Conservation (phyloP, 2,888 invertebrate species). For the Arge pagana region DNA sequence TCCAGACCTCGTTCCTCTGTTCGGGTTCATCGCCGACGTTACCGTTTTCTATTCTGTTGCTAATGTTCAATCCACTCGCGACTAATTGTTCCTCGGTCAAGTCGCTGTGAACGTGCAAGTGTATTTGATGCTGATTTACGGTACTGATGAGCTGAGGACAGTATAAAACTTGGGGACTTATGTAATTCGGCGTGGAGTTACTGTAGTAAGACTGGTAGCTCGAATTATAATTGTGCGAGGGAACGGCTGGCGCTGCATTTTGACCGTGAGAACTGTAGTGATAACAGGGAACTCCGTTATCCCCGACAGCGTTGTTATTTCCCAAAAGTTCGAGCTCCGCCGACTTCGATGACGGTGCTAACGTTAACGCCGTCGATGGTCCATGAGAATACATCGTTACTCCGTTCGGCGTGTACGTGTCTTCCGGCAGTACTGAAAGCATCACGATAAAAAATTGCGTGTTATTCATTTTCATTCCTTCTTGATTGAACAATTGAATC, state of each 20-base stretch:
- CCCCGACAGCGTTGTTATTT: constrained; percentile 38
- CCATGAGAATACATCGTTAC: constrained; percentile 52
- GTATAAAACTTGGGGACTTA: constrained; percentile 72
- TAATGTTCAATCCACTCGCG: constrained; percentile 60
- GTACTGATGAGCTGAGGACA: constrained; percentile 81
- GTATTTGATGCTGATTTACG: constrained; percentile 86
- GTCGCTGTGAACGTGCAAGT: constrained; percentile 74
- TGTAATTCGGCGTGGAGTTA: constrained; percentile 66
- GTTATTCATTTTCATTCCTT: too few relatives aligned
- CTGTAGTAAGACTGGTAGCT: constrained; percentile 75
- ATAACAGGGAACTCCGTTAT: constrained; percentile 45
- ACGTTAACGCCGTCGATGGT: constrained; percentile 35
- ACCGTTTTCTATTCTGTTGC: constrained; percentile 61
- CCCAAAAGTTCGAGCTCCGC: constrained; percentile 46
- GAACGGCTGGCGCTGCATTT: constrained; percentile 47
- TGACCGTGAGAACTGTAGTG: constrained; percentile 56
- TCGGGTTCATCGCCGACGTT: constrained; percentile 62
- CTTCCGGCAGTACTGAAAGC: constrained; percentile 32
- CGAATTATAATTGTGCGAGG: constrained; percentile 67
- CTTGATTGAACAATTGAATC: too few relatives aligned
- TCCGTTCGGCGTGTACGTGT: constrained; percentile 53
- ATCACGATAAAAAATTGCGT: too few relatives aligned
- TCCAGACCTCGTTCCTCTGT: constrained; percentile 70
- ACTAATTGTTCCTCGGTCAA: constrained; percentile 54
- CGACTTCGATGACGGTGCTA: constrained; percentile 45